Evolutionary conservation across 2,888 invertebrate genomes (phyloP), one percentile per base, ranked within the genome.

Genomic region (Cephus sareptanus): DNA sequence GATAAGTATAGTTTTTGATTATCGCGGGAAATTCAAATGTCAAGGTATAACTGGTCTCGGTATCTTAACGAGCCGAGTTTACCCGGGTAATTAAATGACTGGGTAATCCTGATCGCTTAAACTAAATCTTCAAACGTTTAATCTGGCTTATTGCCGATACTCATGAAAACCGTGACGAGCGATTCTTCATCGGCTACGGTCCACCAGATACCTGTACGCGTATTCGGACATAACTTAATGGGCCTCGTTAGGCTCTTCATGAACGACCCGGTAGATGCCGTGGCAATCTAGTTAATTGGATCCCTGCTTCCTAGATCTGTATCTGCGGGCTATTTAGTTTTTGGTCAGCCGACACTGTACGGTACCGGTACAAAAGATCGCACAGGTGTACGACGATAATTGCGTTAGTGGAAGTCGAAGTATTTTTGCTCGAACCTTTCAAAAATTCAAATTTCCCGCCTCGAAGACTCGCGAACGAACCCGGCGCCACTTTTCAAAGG

Each of bases 241-340:
- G 71, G 33, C 34, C 71, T 71, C 71, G 71, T 71, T 71, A 71
- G 31, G 31, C 13, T 71, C 31, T 33, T 34, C 71, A 23, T 3
- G 23, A 31, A 34, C 30, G 34, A 71, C 15, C 71, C 34, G 6
- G 71, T 71, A 15, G 31, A 71, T 30, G 71, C 71, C 31, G 11
- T 34, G 33, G 71, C 31, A 71, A 71, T 71, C 34, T 71, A 33
- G 31, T 71, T 71, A 71, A 71, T 71, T 71, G 31, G 71, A 33
- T 71, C 31, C 71, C 34, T 30, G 71, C 34, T 3, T 31, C 31
- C 15, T 13, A 71, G 71, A 71, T 71, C 15, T 23, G 15, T 71
- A 71, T 71, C 71, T 71, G 12, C 34, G 34, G 13, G 13, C 71
- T 23, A 71, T 34, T 71, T 71, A 71, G 31, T 71, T 71, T 71